Evolutionary conservation across 2,888 invertebrate genomes (phyloP), one percentile per base, ranked within the genome.

Genomic region (Lasius fuliginosus): DNA sequence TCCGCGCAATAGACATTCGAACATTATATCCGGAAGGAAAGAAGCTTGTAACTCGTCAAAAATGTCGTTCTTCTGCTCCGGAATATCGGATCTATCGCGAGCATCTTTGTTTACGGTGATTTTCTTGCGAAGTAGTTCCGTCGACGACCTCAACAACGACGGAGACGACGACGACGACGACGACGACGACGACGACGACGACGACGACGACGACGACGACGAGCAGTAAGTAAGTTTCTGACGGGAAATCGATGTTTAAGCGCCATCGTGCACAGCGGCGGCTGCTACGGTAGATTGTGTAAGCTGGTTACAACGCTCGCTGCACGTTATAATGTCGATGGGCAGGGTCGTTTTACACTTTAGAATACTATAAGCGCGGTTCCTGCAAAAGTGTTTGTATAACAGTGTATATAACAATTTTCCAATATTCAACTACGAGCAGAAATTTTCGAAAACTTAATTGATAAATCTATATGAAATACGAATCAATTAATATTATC

Each of bases 211-310:
- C 87, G 83, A 88, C 89, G 86, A 82, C 85, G 86, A 91, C 88
- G 88, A 89, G 89, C 86, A 85, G 87, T 90, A 90, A 89, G 90
- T 87, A 90, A 92, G 90, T 92, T 92, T 87, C 91, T 88, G 91
- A 92, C 92, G 90, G 92, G 77, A 92, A 92, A 92, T 92, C 92
- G 91, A 92, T 92, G 90, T 84, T 85, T 88, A 86, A 91, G 90
- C 90, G 90, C 90, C 90, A 88, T 88, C 87, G 88, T 85, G 89
- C 85, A 87, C 89, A 86, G 86, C 88, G 87, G 88, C 88, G 87
- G 89, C 87, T 88, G 84, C 88, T 84, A 81, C 85, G 82, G 83
- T 85, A 82, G 89, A 90, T 90, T 84, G 90, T 82, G 74, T 84
- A 89, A 89, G 90, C 86, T 83, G 88, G 89, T 90, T 89, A 89